These are phyloP conservation scores for Hyles euphorbiae DNA, from an alignment of 1,140 invertebrate genomes.

Conservation along the genomic window DNA sequence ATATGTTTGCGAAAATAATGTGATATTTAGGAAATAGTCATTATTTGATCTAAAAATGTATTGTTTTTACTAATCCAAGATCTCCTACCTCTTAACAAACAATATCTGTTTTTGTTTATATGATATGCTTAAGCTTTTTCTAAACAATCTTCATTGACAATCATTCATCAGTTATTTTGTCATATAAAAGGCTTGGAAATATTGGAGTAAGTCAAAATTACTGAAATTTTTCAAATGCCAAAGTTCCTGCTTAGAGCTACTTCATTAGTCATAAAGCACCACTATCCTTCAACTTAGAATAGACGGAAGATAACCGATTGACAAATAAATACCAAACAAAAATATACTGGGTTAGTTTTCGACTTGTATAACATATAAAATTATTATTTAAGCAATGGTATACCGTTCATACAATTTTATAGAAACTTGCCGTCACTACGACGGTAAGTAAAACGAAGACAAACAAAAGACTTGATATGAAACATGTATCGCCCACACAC, in stretches of 20 bases:
- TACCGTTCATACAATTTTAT: not conserved
- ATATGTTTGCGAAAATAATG: too few species aligned
- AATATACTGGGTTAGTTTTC: not conserved
- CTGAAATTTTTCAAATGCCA: constrained; percentile 4
- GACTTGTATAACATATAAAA: not conserved
- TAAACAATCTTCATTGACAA: too few species aligned
- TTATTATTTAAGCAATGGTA: not conserved
- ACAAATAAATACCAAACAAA: not conserved
- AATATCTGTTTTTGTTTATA: too few species aligned
- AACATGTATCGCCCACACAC: constrained; percentile 61
- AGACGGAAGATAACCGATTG: not conserved
- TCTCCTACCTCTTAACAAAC: too few species aligned
- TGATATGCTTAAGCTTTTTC: too few species aligned
- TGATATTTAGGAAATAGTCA: too few species aligned
- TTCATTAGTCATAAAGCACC: constrained; percentile 7
- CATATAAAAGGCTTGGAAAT: too few species aligned
- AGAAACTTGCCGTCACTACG: not conserved
- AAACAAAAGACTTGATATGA: constrained; percentile 56
- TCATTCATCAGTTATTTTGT: too few species aligned
- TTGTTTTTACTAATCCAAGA: too few species aligned
- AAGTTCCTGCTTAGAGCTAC: constrained; percentile 2
- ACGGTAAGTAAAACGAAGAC: constrained; percentile 9
- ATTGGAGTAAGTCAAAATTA: not conserved
- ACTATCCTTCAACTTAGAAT: constrained; percentile 22
- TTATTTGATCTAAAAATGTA: too few species aligned